Evolutionary conservation across 2,113 vertebrate species (phyloP).

Genomic region (Thymallus thymallus): DNA sequence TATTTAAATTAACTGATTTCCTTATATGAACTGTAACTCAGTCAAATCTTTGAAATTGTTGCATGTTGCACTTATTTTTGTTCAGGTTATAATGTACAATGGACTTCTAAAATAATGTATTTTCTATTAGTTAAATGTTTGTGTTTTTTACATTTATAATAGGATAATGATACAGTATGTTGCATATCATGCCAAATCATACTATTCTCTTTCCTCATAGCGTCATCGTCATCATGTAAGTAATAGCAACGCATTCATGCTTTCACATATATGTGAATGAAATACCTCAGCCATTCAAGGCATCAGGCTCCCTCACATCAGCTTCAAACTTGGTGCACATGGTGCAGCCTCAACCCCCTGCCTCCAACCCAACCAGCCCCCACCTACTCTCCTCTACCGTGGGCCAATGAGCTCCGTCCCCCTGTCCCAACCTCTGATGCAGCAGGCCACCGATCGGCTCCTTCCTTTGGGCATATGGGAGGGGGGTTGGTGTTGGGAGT

Average conservation of each 20-base stretch:
- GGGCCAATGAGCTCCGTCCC: conserved; percentile 47
- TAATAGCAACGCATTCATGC: not conserved
- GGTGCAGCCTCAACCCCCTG: conserved; percentile 54
- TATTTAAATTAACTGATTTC: too few species aligned
- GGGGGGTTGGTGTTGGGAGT: conserved; percentile 58
- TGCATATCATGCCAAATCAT: not conserved
- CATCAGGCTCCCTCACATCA: conserved; percentile 17
- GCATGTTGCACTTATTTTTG: too few species aligned
- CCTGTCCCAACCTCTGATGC: conserved; percentile 42
- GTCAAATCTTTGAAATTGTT: too few species aligned
- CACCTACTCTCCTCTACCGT: conserved; percentile 30
- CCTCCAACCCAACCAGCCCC: conserved; percentile 37
- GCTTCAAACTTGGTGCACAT: conserved; percentile 70
- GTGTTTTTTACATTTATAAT: too few species aligned
- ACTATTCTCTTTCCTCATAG: not conserved
- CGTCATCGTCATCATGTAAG: not conserved
- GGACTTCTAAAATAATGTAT: not conserved
- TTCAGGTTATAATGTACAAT: too few species aligned
- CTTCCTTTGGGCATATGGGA: conserved; percentile 55
- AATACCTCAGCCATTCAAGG: conserved; percentile 11
- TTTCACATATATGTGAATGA: conserved; percentile 52
- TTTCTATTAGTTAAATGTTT: not conserved
- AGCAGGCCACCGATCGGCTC: conserved; percentile 51
- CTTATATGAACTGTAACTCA: too few species aligned
- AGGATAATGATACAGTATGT: too few species aligned